These are phyloP conservation scores for Anser cygnoides DNA, from an alignment of 2,113 vertebrate species.

Conservation along the genomic window DNA sequence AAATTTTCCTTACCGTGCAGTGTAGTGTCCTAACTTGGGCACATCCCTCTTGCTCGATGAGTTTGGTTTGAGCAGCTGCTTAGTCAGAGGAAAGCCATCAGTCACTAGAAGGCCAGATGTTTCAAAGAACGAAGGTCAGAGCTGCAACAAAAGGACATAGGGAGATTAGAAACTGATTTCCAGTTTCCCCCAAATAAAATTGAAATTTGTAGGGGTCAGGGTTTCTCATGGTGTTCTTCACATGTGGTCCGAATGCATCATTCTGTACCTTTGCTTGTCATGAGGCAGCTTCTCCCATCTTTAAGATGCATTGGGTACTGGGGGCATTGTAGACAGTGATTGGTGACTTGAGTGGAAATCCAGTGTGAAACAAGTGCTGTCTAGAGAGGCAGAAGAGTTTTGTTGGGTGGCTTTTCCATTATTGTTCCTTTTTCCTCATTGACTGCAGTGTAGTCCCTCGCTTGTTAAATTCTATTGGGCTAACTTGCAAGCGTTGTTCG, in stretches of 20 bases:
- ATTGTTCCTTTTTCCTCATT: neutral
- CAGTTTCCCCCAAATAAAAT: neutral
- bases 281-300: neutral
- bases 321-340: neutral
- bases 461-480: neutral
- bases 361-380: neutral
- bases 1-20: neutral
- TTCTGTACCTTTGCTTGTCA: neutral
- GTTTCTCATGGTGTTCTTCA: rapidly evolving
- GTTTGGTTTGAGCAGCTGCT: neutral
- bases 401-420: neutral
- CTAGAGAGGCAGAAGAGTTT: neutral
- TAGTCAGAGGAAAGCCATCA: neutral
- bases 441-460: neutral
- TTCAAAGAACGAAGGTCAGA: neutral
- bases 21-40: neutral
- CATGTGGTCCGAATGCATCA: neutral
- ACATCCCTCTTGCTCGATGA: neutral
- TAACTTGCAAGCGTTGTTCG: rapidly evolving
- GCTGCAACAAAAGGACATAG: neutral
- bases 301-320: neutral
- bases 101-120: neutral
- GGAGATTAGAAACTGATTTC: neutral
- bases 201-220: neutral
- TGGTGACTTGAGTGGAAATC: neutral